Percentiles rank a stretch among this genome's conserved stretches.
Evolutionary conservation across 2,113 vertebrate species (phyloP).

Genomic region (Arizona elegans): DNA sequence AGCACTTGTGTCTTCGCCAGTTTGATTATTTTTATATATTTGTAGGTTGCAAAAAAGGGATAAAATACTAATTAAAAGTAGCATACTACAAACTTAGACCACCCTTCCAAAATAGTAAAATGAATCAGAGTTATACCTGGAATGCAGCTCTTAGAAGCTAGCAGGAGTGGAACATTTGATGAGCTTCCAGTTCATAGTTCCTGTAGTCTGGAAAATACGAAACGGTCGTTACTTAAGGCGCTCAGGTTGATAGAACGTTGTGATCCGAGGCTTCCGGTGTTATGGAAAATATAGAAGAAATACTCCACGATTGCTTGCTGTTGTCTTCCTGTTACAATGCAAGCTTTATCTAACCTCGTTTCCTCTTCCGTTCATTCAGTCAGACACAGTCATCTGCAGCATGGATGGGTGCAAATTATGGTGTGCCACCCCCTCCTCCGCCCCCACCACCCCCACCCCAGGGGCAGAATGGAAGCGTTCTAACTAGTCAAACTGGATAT

Average conservation of each 20-base stretch:
- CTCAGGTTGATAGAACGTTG: not conserved
- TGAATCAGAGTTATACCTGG: not conserved
- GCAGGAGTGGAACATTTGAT: not conserved
- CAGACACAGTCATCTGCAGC: conserved; percentile 87
- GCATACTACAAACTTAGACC: not conserved
- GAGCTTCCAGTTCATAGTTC: not conserved
- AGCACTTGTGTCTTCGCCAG: not conserved
- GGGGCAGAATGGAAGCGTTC: conserved; percentile 86
- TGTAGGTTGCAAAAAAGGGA: not conserved
- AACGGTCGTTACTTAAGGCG: not conserved
- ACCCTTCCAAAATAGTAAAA: not conserved
- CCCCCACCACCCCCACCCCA: conserved; percentile 80
- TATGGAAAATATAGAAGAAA: not conserved
- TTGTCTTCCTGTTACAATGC: not conserved
- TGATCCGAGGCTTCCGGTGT: not conserved
- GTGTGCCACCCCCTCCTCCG: conserved; percentile 80
- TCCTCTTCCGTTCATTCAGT: conserved; percentile 71
- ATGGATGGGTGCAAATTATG: conserved; percentile 84
- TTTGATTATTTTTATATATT: not conserved
- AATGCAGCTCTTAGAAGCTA: not conserved
- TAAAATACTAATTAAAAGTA: not conserved
- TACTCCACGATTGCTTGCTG: not conserved
- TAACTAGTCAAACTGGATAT: conserved; percentile 85
- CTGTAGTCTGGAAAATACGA: not conserved
- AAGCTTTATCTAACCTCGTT: conserved; percentile 41